phyloP scores from a whole-genome alignment of 2,888 invertebrate species.

The Ischnura elegans region DNA sequence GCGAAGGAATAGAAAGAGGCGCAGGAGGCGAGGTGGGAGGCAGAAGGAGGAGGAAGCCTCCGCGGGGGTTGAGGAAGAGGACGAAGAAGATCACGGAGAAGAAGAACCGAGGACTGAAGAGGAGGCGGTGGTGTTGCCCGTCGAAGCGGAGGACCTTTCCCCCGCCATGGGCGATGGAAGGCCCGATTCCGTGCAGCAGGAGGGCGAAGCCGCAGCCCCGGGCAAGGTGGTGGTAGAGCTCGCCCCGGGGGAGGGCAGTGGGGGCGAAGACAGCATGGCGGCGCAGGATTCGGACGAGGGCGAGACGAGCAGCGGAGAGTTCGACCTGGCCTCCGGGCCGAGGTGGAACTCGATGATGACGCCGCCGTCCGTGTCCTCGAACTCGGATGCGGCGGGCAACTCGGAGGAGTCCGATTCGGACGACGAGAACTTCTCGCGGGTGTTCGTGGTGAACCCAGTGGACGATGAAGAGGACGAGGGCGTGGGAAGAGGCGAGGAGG shows the following conservation, averaged over 20 bases:
- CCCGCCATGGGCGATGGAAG: constrained; percentile 66
- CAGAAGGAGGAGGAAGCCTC: neutral
- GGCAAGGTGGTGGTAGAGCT: neutral
- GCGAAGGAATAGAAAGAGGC: constrained; percentile 69
- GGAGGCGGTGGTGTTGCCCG: constrained; percentile 65
- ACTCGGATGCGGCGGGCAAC: constrained; percentile 56
- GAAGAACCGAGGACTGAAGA: constrained; percentile 68
- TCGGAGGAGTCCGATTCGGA: constrained; percentile 67
- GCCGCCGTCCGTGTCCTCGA: constrained; percentile 3
- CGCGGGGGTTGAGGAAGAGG: neutral
- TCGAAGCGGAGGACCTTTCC: constrained; percentile 78
- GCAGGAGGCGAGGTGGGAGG: neutral
- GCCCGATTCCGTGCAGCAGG: constrained; percentile 74
- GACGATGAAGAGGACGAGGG: constrained; percentile 68
- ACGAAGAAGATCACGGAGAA: constrained; percentile 68
- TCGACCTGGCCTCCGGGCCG: constrained; percentile 78
- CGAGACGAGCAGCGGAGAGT: constrained; percentile 82
- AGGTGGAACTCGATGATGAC: neutral
- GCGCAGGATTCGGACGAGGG: constrained; percentile 82
- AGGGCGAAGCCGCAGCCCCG: constrained; percentile 78
- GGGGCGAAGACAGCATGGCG: constrained; percentile 81
- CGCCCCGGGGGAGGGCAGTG: constrained; percentile 73
- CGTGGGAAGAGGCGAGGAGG: constrained; percentile 72
- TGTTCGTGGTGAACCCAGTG: constrained; percentile 76
- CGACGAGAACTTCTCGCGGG: constrained; percentile 75